A percentile compares a stretch with the other conserved stretches of the same genome.
Evolutionary conservation across 2,797 vertebrate genomes (phyloP).

Genomic region (Mionectes olivaceus): DNA sequence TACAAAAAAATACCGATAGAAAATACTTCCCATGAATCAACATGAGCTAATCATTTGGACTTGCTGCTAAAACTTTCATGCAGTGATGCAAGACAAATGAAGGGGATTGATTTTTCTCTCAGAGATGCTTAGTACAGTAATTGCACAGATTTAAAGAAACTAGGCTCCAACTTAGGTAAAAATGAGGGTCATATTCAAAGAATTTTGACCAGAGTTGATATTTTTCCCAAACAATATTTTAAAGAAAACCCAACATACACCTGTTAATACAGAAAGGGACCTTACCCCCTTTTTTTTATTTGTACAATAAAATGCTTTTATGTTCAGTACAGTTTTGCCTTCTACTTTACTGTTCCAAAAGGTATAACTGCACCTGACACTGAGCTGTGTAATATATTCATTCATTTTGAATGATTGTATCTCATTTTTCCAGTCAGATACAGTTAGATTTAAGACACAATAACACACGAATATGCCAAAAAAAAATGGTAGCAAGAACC

Average conservation of each 20-base stretch:
- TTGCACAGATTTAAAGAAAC: background rate
- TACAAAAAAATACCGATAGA: no score
- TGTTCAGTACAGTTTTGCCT: background rate
- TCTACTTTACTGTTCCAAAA: background rate
- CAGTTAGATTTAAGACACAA: background rate
- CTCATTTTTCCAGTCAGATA: background rate
- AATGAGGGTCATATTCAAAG: background rate
- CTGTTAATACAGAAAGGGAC: background rate
- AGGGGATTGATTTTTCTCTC: background rate
- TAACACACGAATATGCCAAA: background rate
- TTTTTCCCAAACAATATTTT: background rate
- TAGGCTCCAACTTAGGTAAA: background rate
- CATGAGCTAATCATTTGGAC: accelerated
- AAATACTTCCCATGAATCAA: background rate
- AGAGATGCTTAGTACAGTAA: background rate
- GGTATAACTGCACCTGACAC: background rate
- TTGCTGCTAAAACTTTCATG: background rate
- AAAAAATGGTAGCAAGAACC: background rate
- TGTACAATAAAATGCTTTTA: background rate
- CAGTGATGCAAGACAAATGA: background rate
- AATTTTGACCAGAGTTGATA: background rate
- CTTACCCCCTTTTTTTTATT: background rate
- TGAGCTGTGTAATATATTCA: background rate
- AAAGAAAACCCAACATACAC: background rate
- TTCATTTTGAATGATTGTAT: background rate